Base-by-base conservation (phyloP, 2,797 vertebrate species). In the Falco columbarius region DNA sequence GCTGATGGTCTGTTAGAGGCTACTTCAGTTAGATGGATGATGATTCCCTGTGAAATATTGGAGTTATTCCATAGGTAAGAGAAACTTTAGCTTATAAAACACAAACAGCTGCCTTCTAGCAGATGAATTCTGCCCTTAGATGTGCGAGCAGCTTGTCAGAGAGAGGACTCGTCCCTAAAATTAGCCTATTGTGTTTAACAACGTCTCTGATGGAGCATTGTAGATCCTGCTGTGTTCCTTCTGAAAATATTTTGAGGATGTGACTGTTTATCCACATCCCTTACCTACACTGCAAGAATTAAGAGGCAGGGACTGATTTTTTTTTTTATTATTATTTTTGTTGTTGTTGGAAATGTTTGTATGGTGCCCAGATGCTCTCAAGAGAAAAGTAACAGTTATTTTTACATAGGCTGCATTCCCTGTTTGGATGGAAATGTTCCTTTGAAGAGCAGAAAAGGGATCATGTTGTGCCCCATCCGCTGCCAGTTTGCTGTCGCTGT, bases 11-110 rank as follows among this genome's bases (percentile, higher is more conserved):
- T 91, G 89, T 97, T 97, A 96, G 95, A 96, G 96, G 90, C 93
- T 97, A 94, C 94, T 97, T 97, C 96, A 97, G 86, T 95, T 97
- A 96, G 95, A 97, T 96, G 96, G 96, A 97, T 97, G 93, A 97
- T 97, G 94, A 97, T 97, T 97, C 94, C 86, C 76, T 95, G 81
- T 96, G 95, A 97, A 96, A 97, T 96, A 97, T 87, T 89, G 89
- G 92, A 95, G 94, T 94, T 96, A 97, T 96, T 96, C 97, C 75
- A 97, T 97, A 96, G 96, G 95, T 96, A 97, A 97, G 80, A 85
- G 94, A 97, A 98, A 97, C 95, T 93, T 96, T 81, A 95, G 87
- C 96, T 97, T 97, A 75, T 91, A 95, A 96, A 96, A 93, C 84
- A 86, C 91, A 83, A 95, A 89, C 84, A 93, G 67, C 92, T 94